Conservation (phyloP, 1,140 invertebrate species). For the Hesperophylax magnus region DNA sequence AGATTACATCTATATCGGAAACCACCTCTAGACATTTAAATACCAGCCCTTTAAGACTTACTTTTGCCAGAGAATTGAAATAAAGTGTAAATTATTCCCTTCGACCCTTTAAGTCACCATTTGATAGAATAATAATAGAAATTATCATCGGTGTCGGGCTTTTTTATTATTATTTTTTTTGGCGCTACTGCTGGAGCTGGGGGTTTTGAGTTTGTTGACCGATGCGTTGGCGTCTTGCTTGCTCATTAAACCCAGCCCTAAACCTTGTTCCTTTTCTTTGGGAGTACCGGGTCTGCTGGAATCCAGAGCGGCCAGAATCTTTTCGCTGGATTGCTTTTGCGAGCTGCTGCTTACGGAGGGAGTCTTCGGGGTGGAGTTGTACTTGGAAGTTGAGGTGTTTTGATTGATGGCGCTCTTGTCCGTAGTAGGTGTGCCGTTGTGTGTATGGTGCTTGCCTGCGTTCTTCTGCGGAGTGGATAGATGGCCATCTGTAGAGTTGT, state of each 20-base stretch:
- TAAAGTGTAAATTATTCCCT: no score
- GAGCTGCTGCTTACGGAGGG: conserved; percentile 67
- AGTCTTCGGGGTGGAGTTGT: conserved; percentile 68
- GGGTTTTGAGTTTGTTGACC: conserved; percentile 74
- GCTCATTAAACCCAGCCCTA: conserved; percentile 60
- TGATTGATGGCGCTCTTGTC: conserved; percentile 63
- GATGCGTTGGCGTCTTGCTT: conserved; percentile 66
- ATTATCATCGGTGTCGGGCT: conserved; percentile 77
- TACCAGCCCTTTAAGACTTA: no score
- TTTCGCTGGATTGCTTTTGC: conserved; percentile 71
- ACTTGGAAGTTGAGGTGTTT: conserved; percentile 62
- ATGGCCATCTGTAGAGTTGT: conserved; percentile 74
- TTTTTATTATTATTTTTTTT: conserved; percentile 80
- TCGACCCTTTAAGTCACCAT: neutral
- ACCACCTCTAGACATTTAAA: no score
- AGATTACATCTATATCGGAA: no score
- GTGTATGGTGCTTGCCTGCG: conserved; percentile 76
- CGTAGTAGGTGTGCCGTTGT: conserved; percentile 68
- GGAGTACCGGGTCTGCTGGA: conserved; percentile 68
- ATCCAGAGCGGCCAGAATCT: conserved; percentile 65
- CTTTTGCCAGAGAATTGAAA: no score
- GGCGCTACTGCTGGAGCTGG: conserved; percentile 70
- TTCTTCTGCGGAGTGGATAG: conserved; percentile 73
- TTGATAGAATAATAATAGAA: neutral
- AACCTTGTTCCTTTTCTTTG: conserved; percentile 70